A percentile compares a stretch with the other conserved stretches of the same genome.
Conservation (phyloP, 2,797 vertebrate species). For the Luscinia megarhynchos region DNA sequence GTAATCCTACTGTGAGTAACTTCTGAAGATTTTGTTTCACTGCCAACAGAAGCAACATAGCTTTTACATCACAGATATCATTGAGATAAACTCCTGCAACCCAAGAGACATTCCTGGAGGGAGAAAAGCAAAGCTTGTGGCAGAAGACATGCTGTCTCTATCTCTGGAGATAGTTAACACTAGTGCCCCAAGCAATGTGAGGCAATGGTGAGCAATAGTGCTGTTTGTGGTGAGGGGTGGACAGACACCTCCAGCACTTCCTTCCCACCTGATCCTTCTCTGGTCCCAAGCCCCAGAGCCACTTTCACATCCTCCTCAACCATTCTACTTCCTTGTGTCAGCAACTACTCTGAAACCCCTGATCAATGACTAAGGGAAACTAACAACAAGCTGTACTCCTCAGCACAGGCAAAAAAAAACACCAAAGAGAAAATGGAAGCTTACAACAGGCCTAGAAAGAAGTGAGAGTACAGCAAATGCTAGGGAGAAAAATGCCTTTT, state of each 20-base stretch:
- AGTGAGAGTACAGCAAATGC: not conserved
- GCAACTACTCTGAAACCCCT: not conserved
- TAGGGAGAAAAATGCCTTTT: not conserved
- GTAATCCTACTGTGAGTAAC: not conserved
- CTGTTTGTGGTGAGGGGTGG: not conserved
- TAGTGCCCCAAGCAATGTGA: accelerated
- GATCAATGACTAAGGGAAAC: not conserved
- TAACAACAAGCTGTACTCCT: not conserved
- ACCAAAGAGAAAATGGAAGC: not conserved
- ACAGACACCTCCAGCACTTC: not conserved
- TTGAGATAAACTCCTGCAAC: not conserved
- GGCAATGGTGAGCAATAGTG: accelerated
- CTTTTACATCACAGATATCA: not conserved
- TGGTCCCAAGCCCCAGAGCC: not conserved
- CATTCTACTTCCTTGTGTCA: not conserved
- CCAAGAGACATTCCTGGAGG: not conserved
- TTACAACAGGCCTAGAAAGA: not conserved
- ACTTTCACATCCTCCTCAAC: not conserved
- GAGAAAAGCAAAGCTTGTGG: not conserved
- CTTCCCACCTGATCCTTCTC: not conserved
- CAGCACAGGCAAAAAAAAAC: not conserved
- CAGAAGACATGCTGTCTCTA: not conserved
- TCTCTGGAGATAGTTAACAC: not conserved
- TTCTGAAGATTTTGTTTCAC: not conserved
- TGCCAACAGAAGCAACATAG: not conserved